Percentiles rank a stretch among this genome's conserved stretches.
Evolutionary conservation across 2,888 invertebrate genomes (phyloP).

Genomic region (Volucella inflata): DNA sequence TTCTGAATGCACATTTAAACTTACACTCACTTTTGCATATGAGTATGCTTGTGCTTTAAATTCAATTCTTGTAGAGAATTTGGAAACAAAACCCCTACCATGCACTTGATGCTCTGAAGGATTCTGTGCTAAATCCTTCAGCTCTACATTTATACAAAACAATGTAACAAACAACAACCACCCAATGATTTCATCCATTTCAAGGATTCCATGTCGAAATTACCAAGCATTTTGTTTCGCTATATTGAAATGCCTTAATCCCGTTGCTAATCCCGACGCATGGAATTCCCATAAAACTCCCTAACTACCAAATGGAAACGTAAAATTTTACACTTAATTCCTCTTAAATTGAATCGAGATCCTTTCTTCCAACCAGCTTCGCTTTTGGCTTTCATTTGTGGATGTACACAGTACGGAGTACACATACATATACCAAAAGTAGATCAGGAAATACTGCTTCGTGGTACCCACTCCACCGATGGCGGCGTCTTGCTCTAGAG

Average conservation of each 20-base stretch:
- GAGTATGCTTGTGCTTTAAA: constrained; percentile 19
- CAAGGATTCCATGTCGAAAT: constrained; percentile 72
- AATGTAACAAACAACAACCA: constrained; percentile 72
- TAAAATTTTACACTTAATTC: constrained; percentile 76
- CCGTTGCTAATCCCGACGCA: constrained; percentile 74
- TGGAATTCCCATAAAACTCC: constrained; percentile 71
- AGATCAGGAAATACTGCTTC: constrained; percentile 55
- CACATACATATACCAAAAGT: constrained; percentile 51
- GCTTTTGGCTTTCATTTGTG: background rate
- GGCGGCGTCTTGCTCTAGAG: background rate
- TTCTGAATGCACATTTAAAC: too few relatives aligned
- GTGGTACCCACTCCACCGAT: background rate
- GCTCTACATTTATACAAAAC: constrained; percentile 45
- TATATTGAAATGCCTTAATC: constrained; percentile 75
- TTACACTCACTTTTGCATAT: too few relatives aligned
- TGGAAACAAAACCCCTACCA: background rate
- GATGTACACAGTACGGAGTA: constrained; percentile 40
- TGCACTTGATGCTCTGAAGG: constrained; percentile 20
- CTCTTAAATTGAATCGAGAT: constrained; percentile 75
- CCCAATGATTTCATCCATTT: constrained; percentile 73
- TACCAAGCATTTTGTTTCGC: constrained; percentile 75
- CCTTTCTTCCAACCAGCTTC: constrained; percentile 40
- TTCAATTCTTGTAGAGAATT: constrained; percentile 3
- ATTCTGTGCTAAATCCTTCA: constrained; percentile 54
- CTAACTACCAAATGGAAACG: constrained; percentile 70